Conservation (phyloP, 2,888 invertebrate species). For the Diarsia rubi region DNA sequence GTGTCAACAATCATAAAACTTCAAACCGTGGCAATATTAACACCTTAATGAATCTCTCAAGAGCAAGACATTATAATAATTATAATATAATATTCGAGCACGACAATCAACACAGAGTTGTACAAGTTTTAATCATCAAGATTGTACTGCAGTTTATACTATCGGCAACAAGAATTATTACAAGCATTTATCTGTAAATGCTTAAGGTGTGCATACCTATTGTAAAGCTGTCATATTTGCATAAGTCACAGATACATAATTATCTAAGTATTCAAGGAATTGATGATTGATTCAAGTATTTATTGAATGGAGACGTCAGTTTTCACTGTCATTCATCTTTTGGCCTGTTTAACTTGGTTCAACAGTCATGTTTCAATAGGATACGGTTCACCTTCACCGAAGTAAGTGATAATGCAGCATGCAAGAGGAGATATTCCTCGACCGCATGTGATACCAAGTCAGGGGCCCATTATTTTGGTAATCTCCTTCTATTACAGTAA, state of each 20-base stretch:
- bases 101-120: slow-evolving; percentile 10
- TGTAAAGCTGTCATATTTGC: slow-evolving; percentile 38
- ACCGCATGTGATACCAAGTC: too few species aligned
- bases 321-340: slow-evolving; percentile 19
- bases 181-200: slow-evolving; percentile 35
- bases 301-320: slow-evolving; percentile 31
- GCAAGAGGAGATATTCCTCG: too few species aligned
- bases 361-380: background rate
- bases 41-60: too few species aligned
- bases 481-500: background rate
- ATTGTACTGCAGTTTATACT: slow-evolving; percentile 34
- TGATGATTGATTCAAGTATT: too few species aligned
- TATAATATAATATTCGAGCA: slow-evolving; percentile 26
- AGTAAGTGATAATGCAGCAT: too few species aligned
- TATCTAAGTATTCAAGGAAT: slow-evolving; percentile 4
- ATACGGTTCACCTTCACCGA: too few species aligned
- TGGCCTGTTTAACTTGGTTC: background rate
- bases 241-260: slow-evolving; percentile 40
- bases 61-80: too few species aligned
- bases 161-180: slow-evolving; percentile 42
- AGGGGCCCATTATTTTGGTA: background rate
- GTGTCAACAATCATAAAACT: slow-evolving; percentile 13
- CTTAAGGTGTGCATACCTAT: slow-evolving; percentile 26
- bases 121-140: slow-evolving; percentile 13
- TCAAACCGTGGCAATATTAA: slow-evolving; percentile 9